Evolutionary conservation across 2,797 vertebrate genomes (phyloP).

Genomic region (Leptatherina wallacei): DNA sequence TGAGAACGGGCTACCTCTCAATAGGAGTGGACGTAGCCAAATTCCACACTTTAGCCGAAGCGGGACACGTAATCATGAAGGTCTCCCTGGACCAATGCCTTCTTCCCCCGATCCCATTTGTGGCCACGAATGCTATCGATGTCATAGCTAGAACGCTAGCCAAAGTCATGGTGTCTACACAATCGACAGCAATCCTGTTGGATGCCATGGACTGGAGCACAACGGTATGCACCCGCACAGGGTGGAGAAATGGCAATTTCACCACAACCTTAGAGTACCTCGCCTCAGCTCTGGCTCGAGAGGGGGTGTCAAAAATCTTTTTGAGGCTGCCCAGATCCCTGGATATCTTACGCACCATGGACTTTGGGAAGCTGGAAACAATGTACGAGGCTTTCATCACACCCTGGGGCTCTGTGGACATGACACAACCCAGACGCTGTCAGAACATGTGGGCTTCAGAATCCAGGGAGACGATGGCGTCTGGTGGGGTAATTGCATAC

Average conservation of each 20-base stretch:
- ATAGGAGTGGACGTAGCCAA: neutral
- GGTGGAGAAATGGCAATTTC: no score
- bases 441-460: slow-evolving; percentile 14
- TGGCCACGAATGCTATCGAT: no score
- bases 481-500: neutral
- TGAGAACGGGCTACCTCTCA: fast-evolving
- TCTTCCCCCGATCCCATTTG: no score
- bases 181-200: no score
- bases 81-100: neutral
- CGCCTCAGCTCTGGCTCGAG: no score
- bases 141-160: neutral
- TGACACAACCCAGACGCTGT: neutral
- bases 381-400: neutral
- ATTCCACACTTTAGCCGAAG: neutral
- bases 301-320: no score
- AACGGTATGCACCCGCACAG: no score
- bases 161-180: no score
- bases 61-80: neutral
- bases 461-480: fast-evolving
- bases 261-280: no score
- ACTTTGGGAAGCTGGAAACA: neutral
- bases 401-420: fast-evolving
- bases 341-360: fast-evolving
- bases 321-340: fast-evolving
- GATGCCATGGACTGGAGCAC: no score